Evolutionary conservation across 2,797 vertebrate genomes (phyloP).

Genomic region (Mormyrus hasselquistii): DNA sequence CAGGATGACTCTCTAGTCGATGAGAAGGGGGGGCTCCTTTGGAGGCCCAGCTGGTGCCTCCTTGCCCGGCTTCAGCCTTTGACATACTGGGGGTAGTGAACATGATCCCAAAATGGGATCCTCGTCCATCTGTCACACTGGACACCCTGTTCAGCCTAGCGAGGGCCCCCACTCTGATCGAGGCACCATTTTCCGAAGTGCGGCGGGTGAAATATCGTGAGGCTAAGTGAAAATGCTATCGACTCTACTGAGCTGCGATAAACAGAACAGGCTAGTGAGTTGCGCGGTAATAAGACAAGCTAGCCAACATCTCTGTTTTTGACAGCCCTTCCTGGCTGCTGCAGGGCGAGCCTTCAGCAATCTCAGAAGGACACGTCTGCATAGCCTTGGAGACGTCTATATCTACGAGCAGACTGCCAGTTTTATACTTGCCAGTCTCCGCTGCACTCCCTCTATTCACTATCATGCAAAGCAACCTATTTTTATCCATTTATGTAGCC

Average conservation of each 20-base stretch:
- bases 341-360: background rate
- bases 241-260: background rate
- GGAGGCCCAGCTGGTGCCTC: slow-evolving; percentile 18
- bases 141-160: background rate
- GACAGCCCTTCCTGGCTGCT: background rate
- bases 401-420: background rate
- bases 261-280: background rate
- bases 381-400: background rate
- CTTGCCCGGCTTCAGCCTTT: background rate
- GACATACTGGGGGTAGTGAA: slow-evolving; percentile 4
- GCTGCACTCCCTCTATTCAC: background rate
- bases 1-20: background rate
- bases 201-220: background rate
- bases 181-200: background rate
- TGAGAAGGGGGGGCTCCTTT: background rate
- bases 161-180: background rate
- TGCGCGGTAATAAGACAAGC: background rate
- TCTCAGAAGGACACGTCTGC: background rate
- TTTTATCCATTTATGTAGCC: background rate
- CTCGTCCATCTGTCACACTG: background rate
- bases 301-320: background rate
- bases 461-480: background rate
- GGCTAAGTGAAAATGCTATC: background rate
- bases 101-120: background rate
- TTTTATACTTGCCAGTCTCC: background rate